Percentiles rank a stretch among this genome's conserved stretches.
phyloP scores from a whole-genome alignment of 2,113 vertebrate genomes.

The Pterocles gutturalis region DNA sequence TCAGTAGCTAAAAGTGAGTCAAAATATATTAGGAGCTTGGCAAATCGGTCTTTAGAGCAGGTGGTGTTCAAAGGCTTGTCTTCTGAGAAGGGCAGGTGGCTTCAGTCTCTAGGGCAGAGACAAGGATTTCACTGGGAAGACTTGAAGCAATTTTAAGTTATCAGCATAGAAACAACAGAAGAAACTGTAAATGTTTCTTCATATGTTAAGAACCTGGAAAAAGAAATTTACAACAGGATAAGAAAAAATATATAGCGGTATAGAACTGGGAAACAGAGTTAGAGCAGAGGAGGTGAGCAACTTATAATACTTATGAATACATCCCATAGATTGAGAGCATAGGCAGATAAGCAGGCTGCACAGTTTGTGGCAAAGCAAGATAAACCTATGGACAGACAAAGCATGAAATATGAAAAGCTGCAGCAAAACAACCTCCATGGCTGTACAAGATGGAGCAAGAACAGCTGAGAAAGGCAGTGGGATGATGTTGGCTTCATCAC shows the following conservation, averaged over 20 bases:
- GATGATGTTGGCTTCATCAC: not conserved
- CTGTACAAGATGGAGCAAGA: not conserved
- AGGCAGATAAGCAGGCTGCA: slow-evolving; percentile 54
- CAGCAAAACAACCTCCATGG: not conserved
- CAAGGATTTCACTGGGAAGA: not conserved
- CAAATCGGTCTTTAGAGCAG: not conserved
- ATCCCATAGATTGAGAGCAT: not conserved
- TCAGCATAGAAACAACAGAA: not conserved
- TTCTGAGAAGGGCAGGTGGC: not conserved
- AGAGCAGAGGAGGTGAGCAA: not conserved
- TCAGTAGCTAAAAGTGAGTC: not conserved
- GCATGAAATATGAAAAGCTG: slow-evolving; percentile 28
- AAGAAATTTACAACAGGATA: not conserved
- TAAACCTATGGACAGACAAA: slow-evolving; percentile 61
- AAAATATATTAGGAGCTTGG: not conserved
- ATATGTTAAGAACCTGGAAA: not conserved
- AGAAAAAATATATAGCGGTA: not conserved
- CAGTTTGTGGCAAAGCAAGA: slow-evolving; percentile 47
- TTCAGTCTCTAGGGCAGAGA: not conserved
- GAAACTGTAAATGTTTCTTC: not conserved
- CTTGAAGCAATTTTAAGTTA: not conserved
- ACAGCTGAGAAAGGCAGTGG: not conserved
- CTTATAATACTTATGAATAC: not conserved
- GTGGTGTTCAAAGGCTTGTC: not conserved
- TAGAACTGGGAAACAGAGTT: not conserved